Evolutionary conservation across 2,113 vertebrate species (phyloP).

Genomic region (Chascanopsetta lugubris): DNA sequence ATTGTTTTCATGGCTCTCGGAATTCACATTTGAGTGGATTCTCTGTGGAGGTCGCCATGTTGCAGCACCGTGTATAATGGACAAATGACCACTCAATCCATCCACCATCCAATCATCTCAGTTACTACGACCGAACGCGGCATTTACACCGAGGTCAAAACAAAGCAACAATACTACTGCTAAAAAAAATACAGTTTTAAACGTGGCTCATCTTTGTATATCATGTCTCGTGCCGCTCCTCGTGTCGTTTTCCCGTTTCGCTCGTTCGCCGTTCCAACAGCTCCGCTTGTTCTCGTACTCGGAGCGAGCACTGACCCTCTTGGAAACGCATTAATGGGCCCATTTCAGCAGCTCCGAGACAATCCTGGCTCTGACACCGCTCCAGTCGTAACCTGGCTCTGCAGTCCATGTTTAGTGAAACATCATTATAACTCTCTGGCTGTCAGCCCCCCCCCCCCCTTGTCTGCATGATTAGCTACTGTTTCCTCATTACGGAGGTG

Average conservation of each 20-base stretch:
- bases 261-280: background rate
- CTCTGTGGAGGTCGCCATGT: too few relatives aligned
- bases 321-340: slow-evolving; percentile 1
- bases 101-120: too few relatives aligned
- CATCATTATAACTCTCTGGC: slow-evolving; percentile 37
- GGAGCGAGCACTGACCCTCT: background rate
- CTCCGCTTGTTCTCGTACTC: background rate
- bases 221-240: background rate
- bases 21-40: too few relatives aligned
- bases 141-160: background rate
- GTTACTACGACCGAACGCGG: too few relatives aligned
- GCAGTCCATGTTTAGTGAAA: slow-evolving; percentile 35
- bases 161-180: too few relatives aligned
- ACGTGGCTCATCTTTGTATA: background rate
- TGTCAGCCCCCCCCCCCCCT: slow-evolving; percentile 40
- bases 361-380: background rate
- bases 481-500: slow-evolving; percentile 55
- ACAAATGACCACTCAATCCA: too few relatives aligned
- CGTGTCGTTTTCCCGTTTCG: background rate
- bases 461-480: slow-evolving; percentile 62
- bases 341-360: slow-evolving; percentile 11
- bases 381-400: slow-evolving; percentile 12
- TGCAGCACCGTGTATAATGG: too few relatives aligned
- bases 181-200: background rate
- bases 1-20: too few relatives aligned